Percentiles rank a stretch among this genome's conserved stretches.
phyloP scores from a whole-genome alignment of 1,140 invertebrate species.

The Drosophila kurseongensis region DNA sequence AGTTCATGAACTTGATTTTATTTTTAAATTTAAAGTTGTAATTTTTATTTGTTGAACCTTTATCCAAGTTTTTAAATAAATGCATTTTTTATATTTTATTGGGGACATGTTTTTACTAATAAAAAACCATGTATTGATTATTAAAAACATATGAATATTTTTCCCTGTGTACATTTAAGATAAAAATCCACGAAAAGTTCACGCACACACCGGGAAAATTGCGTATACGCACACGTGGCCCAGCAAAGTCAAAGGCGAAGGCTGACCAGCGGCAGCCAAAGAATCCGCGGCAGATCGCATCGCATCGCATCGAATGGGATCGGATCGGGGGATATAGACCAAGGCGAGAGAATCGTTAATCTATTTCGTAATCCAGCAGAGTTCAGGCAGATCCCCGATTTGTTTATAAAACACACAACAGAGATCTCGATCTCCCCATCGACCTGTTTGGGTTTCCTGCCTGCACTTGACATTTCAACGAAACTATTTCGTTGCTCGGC shows the following conservation, averaged over 20 bases:
- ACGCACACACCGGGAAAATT: constrained; percentile 43
- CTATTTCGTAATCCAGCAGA: constrained; percentile 61
- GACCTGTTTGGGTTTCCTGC: constrained; percentile 34
- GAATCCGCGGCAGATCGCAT: background rate
- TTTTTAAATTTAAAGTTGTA: too few species aligned
- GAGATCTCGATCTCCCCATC: constrained; percentile 29
- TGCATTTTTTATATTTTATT: too few species aligned
- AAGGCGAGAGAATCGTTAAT: constrained; percentile 46
- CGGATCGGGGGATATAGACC: constrained; percentile 15
- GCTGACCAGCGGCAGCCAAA: constrained; percentile 40
- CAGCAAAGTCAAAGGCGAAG: constrained; percentile 76
- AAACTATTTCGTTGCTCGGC: constrained; percentile 67
- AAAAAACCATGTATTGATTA: too few species aligned
- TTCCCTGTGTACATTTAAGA: background rate
- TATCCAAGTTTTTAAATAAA: too few species aligned
- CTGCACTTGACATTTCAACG: constrained; percentile 79
- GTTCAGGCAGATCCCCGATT: constrained; percentile 41
- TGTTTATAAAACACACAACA: constrained; percentile 46
- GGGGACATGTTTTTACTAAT: too few species aligned
- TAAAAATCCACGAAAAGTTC: constrained; percentile 7
- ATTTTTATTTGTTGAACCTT: too few species aligned
- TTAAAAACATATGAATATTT: background rate
- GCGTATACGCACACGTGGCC: constrained; percentile 81
- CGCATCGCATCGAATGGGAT: background rate
- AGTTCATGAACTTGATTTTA: too few species aligned